Evolutionary conservation across 2,888 invertebrate genomes (phyloP).

Genomic region (Acanthosepion esculentum): DNA sequence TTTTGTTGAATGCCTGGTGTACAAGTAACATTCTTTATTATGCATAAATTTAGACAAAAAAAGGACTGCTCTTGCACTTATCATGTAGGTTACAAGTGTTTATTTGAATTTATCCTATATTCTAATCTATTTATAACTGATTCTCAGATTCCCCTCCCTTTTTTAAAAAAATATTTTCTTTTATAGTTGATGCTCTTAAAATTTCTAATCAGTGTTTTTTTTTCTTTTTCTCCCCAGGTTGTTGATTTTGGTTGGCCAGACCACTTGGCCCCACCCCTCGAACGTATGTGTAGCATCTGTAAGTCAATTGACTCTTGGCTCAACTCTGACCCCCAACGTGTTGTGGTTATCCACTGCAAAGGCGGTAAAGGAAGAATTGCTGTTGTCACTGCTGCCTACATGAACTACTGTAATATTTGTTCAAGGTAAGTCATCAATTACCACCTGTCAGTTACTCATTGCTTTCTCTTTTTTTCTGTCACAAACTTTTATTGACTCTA

Average conservation of each 20-base stretch:
- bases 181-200: not conserved
- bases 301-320: slow-evolving; percentile 95
- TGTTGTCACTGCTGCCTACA: slow-evolving; percentile 91
- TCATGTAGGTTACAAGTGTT: too few species aligned
- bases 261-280: slow-evolving; percentile 89
- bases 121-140: too few species aligned
- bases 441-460: not conserved
- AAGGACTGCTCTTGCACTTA: too few species aligned
- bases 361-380: slow-evolving; percentile 90
- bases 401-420: slow-evolving; percentile 95
- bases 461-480: not conserved
- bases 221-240: slow-evolving; percentile 64
- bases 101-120: too few species aligned
- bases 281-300: slow-evolving; percentile 91
- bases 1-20: too few species aligned
- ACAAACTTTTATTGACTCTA: not conserved
- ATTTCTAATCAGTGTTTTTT: not conserved
- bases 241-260: slow-evolving; percentile 89
- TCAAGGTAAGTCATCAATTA: slow-evolving; percentile 76
- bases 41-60: too few species aligned
- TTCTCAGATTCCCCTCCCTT: too few species aligned
- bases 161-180: not conserved
- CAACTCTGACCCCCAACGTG: slow-evolving; percentile 86
- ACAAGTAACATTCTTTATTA: too few species aligned
- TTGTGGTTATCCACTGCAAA: slow-evolving; percentile 91